A percentile compares a stretch with the other conserved stretches of the same genome.
These are phyloP conservation scores for Garra rufa DNA, from an alignment of 2,113 vertebrate species.

Conservation along the genomic window DNA sequence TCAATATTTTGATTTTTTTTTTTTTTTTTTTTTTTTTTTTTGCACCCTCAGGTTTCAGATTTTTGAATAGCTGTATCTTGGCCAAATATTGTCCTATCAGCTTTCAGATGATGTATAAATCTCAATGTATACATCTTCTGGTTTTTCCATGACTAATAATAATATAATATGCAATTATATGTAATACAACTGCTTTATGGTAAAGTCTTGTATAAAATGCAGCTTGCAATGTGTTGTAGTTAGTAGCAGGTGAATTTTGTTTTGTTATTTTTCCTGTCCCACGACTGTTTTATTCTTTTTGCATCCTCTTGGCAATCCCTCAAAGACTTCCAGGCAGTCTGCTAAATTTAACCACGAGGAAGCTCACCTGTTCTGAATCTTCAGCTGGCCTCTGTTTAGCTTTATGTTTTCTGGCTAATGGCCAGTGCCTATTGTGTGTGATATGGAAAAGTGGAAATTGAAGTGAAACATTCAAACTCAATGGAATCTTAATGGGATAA, in stretches of 20 bases:
- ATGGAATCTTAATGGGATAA: not conserved
- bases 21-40: too few species aligned
- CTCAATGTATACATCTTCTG: too few species aligned
- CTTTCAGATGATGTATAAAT: too few species aligned
- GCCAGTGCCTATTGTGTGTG: constrained; percentile 40
- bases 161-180: too few species aligned
- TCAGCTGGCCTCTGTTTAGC: constrained; percentile 56
- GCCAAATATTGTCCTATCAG: too few species aligned
- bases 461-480: constrained; percentile 8
- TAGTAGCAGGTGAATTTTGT: constrained; percentile 40
- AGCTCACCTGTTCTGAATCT: constrained; percentile 59
- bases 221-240: not conserved
- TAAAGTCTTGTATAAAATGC: not conserved
- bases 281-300: constrained; percentile 28
- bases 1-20: too few species aligned
- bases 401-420: constrained; percentile 25
- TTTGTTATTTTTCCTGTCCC: constrained; percentile 49
- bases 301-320: constrained; percentile 53
- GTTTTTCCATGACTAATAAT: too few species aligned
- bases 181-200: not conserved
- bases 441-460: constrained; percentile 19
- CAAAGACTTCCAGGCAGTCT: constrained; percentile 44
- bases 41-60: too few species aligned
- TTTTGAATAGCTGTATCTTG: too few species aligned
- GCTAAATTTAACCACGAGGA: constrained; percentile 47